Evolutionary conservation across 2,888 invertebrate genomes (phyloP).

Genomic region (Drosophila nigricruria): DNA sequence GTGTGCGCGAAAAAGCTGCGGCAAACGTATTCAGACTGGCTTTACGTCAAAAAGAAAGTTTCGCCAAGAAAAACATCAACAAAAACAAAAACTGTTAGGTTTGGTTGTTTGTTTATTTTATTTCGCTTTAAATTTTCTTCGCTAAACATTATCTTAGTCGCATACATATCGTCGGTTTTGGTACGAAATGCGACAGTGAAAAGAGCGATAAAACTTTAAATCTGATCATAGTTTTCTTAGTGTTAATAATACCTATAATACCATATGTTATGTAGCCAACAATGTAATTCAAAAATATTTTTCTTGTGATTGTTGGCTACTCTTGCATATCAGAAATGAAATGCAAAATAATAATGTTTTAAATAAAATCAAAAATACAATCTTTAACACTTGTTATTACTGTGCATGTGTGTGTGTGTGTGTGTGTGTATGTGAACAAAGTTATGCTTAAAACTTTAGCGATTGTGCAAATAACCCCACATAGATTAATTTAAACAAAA

Average conservation of each 20-base stretch:
- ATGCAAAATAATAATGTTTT: constrained; percentile 21
- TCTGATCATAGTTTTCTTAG: constrained; percentile 27
- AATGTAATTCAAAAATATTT: constrained; percentile 12
- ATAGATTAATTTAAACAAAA: constrained; percentile 46
- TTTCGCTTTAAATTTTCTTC: constrained; percentile 67
- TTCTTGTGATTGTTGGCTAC: constrained; percentile 14
- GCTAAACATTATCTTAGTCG: constrained; percentile 36
- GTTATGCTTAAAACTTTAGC: constrained; percentile 33
- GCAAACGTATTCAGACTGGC: constrained; percentile 60
- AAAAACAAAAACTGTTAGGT: constrained; percentile 44
- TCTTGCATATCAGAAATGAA: constrained; percentile 16
- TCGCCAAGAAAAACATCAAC: constrained; percentile 66
- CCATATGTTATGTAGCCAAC: not conserved
- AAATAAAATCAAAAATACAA: constrained; percentile 31
- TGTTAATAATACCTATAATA: not conserved
- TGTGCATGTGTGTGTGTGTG: constrained; percentile 26
- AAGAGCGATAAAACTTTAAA: constrained; percentile 49
- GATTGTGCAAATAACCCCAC: constrained; percentile 41
- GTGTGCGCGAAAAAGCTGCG: constrained; percentile 62
- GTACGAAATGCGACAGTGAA: constrained; percentile 25
- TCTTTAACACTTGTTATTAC: not conserved
- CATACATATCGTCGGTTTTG: constrained; percentile 41
- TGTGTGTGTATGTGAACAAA: constrained; percentile 25
- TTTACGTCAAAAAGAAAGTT: constrained; percentile 74
- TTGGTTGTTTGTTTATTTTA: constrained; percentile 61